Percentiles rank a stretch among this genome's conserved stretches.
Conservation (phyloP, 2,888 invertebrate species). For the Temnothorax ravouxi region DNA sequence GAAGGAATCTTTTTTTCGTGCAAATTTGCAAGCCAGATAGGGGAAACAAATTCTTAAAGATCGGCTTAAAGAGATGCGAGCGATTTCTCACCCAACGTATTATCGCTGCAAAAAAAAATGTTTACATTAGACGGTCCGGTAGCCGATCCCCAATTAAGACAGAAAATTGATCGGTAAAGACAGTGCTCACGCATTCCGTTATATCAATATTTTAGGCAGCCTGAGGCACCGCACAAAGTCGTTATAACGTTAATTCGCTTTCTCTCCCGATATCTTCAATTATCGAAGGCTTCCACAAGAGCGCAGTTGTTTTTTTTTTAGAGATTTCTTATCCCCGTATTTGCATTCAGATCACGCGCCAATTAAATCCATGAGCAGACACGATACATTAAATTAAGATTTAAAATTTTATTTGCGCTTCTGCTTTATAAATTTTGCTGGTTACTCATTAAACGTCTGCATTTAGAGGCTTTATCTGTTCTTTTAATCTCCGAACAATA, state of each 20-base stretch:
- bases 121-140: background rate
- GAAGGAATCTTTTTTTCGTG: background rate
- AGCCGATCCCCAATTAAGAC: slow-evolving; percentile 34
- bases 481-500: slow-evolving; percentile 22
- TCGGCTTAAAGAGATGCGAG: slow-evolving; percentile 2
- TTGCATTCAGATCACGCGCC: slow-evolving; percentile 42
- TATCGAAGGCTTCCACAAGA: slow-evolving; percentile 17
- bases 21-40: background rate
- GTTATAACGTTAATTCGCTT: slow-evolving; percentile 18
- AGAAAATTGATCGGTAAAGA: slow-evolving; percentile 12
- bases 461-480: background rate
- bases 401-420: slow-evolving; percentile 24
- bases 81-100: slow-evolving; percentile 4
- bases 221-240: background rate
- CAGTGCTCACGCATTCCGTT: background rate
- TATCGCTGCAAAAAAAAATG: slow-evolving; percentile 11
- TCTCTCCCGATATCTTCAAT: slow-evolving; percentile 18
- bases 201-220: slow-evolving; percentile 19
- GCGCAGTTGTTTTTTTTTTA: background rate
- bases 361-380: slow-evolving; percentile 27
- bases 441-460: slow-evolving; percentile 7
- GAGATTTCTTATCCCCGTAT: slow-evolving; percentile 21
- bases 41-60: background rate
- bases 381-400: slow-evolving; percentile 38
- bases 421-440: slow-evolving; percentile 12